These are phyloP conservation scores for Eurois occulta DNA, from an alignment of 2,888 invertebrate species.

Conservation along the genomic window DNA sequence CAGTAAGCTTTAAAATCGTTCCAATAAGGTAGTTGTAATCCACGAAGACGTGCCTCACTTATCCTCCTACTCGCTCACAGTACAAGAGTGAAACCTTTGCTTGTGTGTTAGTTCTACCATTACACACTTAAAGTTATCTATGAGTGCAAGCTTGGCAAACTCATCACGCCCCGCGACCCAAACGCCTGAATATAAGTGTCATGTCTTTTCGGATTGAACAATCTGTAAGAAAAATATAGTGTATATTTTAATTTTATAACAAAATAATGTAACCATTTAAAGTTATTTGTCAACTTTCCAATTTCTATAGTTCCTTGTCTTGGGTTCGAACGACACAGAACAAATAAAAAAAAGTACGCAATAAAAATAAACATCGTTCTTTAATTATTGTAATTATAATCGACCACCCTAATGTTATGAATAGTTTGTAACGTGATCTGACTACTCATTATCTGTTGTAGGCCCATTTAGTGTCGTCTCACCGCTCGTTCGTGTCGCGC, in stretches of 20 bases:
- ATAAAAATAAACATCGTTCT: not conserved
- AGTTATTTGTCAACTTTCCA: not conserved
- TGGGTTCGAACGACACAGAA: not conserved
- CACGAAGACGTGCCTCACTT: not conserved
- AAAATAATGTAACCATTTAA: too few species aligned
- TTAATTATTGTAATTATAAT: not conserved
- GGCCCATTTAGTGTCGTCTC: constrained; percentile 98
- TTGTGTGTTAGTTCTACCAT: not conserved
- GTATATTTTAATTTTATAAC: not conserved
- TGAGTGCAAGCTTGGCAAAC: not conserved
- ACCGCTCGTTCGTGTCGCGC: constrained; percentile 96
- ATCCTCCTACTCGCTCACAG: not conserved
- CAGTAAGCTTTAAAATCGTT: not conserved
- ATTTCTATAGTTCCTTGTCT: not conserved
- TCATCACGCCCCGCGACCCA: not conserved
- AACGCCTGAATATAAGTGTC: not conserved
- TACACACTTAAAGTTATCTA: not conserved
- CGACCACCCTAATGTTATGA: not conserved
- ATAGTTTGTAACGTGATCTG: not conserved
- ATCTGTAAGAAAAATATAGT: not conserved
- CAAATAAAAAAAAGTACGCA: not conserved
- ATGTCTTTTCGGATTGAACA: not conserved
- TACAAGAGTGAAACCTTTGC: not conserved
- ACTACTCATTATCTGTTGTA: constrained; percentile 75
- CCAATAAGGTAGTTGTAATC: not conserved